phyloP scores from a whole-genome alignment of 2,888 invertebrate genomes.

The Epinotia nisella region DNA sequence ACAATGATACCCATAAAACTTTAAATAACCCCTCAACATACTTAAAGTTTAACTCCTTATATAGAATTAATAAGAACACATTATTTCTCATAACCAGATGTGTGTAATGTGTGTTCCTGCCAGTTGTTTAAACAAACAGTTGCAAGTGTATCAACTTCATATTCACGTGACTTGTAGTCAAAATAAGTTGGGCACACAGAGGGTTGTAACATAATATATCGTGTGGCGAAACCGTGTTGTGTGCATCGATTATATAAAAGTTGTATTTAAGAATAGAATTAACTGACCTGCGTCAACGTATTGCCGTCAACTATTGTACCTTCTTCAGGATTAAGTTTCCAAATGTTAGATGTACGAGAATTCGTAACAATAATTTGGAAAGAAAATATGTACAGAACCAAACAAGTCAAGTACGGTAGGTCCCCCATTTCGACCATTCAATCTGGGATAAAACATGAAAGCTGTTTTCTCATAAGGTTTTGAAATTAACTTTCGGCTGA shows the following conservation, averaged over 20 bases:
- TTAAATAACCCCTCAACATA: neutral
- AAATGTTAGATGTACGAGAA: slow-evolving; percentile 92
- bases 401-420: slow-evolving; percentile 85
- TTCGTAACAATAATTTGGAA: slow-evolving; percentile 90
- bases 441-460: slow-evolving; percentile 55
- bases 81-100: neutral
- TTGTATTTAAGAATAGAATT: slow-evolving; percentile 53
- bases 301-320: slow-evolving; percentile 89
- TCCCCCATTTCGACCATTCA: slow-evolving; percentile 80
- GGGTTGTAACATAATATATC: slow-evolving; percentile 24
- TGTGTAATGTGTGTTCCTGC: neutral
- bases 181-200: slow-evolving; percentile 2
- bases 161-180: slow-evolving; percentile 1
- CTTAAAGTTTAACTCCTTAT: neutral
- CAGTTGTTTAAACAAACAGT: neutral
- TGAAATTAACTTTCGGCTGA: slow-evolving; percentile 60
- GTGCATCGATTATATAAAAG: slow-evolving; percentile 71
- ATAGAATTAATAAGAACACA: too few relatives aligned
- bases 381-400: slow-evolving; percentile 88
- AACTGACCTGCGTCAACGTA: slow-evolving; percentile 82
- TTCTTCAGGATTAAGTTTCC: slow-evolving; percentile 91
- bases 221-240: slow-evolving; percentile 49
- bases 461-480: slow-evolving; percentile 51
- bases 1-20: neutral
- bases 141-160: neutral